A percentile compares a stretch with the other conserved stretches of the same genome.
Evolutionary conservation across 2,113 vertebrate species (phyloP).

Genomic region (Sapajus apella): DNA sequence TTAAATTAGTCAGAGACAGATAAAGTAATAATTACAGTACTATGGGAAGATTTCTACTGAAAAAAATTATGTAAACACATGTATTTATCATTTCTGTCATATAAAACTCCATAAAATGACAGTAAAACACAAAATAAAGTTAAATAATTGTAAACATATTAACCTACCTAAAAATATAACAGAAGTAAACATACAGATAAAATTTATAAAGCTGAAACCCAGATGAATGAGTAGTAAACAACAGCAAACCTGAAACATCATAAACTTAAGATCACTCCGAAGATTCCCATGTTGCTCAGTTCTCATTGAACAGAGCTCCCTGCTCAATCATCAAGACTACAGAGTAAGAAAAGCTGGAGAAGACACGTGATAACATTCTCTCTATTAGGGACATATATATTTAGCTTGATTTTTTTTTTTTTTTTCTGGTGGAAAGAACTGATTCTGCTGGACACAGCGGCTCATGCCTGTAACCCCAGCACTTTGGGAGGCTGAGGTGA

Average conservation of each 20-base stretch:
- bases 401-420: constrained; percentile 32
- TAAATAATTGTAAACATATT: neutral
- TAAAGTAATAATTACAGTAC: neutral
- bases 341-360: neutral
- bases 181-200: neutral
- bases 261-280: neutral
- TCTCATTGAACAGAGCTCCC: neutral
- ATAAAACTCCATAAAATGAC: neutral
- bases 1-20: constrained; percentile 5
- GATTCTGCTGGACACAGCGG: no score
- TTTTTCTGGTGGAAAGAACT: neutral
- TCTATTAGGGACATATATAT: neutral
- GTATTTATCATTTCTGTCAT: neutral
- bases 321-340: neutral
- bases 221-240: neutral
- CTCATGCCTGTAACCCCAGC: no score
- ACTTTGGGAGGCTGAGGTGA: no score
- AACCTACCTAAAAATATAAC: neutral
- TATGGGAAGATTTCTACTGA: neutral
- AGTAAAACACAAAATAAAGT: neutral
- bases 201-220: neutral
- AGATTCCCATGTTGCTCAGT: neutral
- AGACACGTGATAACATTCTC: neutral
- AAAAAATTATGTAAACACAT: neutral
- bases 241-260: neutral